Evolutionary conservation across 2,888 invertebrate genomes (phyloP), one percentile per base, ranked within the genome.

Genomic region (Zaprionus lineosus): DNA sequence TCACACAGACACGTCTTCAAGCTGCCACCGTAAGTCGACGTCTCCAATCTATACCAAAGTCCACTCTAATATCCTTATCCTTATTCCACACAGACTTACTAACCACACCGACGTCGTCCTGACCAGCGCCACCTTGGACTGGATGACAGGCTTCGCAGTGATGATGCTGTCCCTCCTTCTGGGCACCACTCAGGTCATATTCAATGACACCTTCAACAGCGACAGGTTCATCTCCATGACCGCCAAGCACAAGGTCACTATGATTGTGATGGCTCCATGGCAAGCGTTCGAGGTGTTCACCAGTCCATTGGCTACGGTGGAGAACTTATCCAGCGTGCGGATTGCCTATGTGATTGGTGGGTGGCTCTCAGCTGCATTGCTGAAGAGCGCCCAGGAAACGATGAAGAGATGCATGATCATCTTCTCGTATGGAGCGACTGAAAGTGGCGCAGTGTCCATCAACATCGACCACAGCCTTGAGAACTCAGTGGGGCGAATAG

Each of bases 41-140:
- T n/a, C n/a, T n/a, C n/a, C n/a, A n/a, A n/a, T n/a, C n/a, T n/a
- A n/a, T n/a, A n/a, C n/a, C n/a, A n/a, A n/a, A n/a, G n/a, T n/a
- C n/a, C n/a, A n/a, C n/a, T n/a, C n/a, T n/a, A n/a, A n/a, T n/a
- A n/a, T n/a, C n/a, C n/a, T n/a, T n/a, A n/a, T 9, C 8, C 1
- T 21, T 28, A 2, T 7, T 46, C 8, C n/a, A 6, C n/a, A n/a
- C 33, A 76, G 75, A 0, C 6, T 81, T 0, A 41, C 28, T 4
- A 63, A 48, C 39, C 29, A 40, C 16, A 14, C 46, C 3, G 70
- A 81, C 8, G 24, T 69, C 0, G 8, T 77, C 1, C 58, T 73
- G 28, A 73, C 77, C 16, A 86, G 82, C 39, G 71, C 81, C 12
- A 69, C 79, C 0, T 40, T 87, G 2, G 84, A 87, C 31, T 88